Percentiles rank a stretch among this genome's conserved stretches.
Evolutionary conservation across 2,113 vertebrate genomes (phyloP).

Genomic region (Neofelis nebulosa): DNA sequence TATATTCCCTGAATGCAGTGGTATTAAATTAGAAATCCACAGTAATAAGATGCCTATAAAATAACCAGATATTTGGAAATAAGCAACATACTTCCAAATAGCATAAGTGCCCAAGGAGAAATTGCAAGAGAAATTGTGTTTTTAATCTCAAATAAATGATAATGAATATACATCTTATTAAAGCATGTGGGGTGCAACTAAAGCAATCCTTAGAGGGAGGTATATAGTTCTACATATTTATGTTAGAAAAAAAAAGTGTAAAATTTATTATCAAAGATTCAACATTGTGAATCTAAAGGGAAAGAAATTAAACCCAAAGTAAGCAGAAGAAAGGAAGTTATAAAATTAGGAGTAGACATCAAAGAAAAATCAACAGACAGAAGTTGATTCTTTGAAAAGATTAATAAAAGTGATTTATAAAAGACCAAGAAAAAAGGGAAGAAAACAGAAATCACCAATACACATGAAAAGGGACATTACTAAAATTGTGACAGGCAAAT

Average conservation of each 20-base stretch:
- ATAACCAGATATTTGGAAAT: constrained; percentile 29
- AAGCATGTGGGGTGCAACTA: neutral
- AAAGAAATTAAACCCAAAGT: constrained; percentile 13
- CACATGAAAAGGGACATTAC: neutral
- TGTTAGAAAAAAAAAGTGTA: neutral
- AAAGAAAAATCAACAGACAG: neutral
- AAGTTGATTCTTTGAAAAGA: constrained; percentile 17
- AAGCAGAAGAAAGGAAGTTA: neutral
- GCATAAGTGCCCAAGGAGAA: neutral
- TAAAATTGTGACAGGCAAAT: neutral
- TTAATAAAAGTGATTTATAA: constrained; percentile 32
- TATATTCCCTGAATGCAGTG: neutral
- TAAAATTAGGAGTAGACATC: constrained; percentile 25
- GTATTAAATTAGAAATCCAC: neutral
- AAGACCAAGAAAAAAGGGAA: constrained; percentile 9
- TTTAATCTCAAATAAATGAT: neutral
- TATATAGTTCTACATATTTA: neutral
- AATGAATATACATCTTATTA: neutral
- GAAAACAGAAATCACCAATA: neutral
- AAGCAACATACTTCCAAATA: constrained; percentile 1
- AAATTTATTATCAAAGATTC: constrained; percentile 1
- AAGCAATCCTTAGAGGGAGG: neutral
- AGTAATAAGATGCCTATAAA: constrained; percentile 16
- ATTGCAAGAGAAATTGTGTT: neutral
- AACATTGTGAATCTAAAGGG: neutral